Base-by-base conservation (phyloP, 2,113 vertebrate genomes). In the Triplophysa siluroides region DNA sequence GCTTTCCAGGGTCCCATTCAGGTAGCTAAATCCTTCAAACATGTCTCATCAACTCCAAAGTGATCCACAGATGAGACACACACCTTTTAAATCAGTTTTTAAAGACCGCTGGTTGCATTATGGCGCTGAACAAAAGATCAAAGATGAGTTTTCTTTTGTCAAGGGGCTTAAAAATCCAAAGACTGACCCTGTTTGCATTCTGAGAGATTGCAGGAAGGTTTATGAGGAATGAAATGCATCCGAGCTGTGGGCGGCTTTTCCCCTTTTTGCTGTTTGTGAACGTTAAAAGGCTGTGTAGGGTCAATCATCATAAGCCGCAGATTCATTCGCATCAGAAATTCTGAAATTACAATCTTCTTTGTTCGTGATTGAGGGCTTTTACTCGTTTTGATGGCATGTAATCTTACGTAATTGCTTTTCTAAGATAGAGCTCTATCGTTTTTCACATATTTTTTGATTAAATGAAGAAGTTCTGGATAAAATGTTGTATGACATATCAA, bases 11-110 rank as follows among this genome's bases (percentile, higher is more conserved):
- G 18, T 81, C 23, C 47, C 69, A 72, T 74, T 85, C 85, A 81
- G 85, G 77, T 69, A 69, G 81, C 82, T 83, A 80, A 73, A 45
- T 76, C 81, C 61, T 41, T 74, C 56, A 87, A 87, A 88, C 63
- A 80, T 8, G 67, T 80, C 76, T 81, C 69, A 78, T 84, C 75
- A 78, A 33, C 81, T 76, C 58, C 78, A 81, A 81, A 85, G 79
- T 64, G 82, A 85, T 85, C 80, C 80, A 64, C 50, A 58, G 50
- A 80, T 62, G 43, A 84, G 47, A 83, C 67, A 71, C 81, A 81
- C 23, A 23, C 10, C 78, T 81, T 78, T 77, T 71, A 79, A 85
- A 85, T 86, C 82, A 83, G 76, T 82, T 83, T 80, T 45, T 26
- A 67, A 71, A 50, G 66, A 58, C 66, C 13, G 76, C 41, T 81